Evolutionary conservation across 2,797 vertebrate species (phyloP).

Genomic region (Enteromius radiatus): DNA sequence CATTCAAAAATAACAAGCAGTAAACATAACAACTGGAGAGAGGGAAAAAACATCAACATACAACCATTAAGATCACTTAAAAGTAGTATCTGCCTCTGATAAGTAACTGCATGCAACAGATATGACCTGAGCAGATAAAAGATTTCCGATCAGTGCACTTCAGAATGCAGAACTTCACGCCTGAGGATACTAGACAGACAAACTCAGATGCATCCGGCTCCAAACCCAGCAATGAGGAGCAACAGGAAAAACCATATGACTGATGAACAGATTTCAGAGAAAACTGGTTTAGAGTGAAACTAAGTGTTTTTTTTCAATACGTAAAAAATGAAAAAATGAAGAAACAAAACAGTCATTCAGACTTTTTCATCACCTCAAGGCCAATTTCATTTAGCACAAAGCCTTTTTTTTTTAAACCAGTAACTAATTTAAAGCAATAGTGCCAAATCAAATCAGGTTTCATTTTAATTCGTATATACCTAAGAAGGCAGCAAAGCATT

Average conservation of each 20-base stretch:
- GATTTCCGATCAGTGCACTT: neutral
- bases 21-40: neutral
- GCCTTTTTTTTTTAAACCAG: conserved; percentile 6
- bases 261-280: neutral
- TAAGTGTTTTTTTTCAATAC: conserved; percentile 1
- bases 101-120: neutral
- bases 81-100: neutral
- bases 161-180: conserved; percentile 27
- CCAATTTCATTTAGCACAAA: neutral
- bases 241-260: conserved; percentile 45
- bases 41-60: neutral
- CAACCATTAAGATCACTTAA: neutral
- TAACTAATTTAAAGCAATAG: neutral
- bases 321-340: conserved; percentile 9
- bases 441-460: conserved; percentile 1
- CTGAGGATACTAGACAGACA: conserved; percentile 11
- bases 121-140: neutral
- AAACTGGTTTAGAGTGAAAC: conserved; percentile 44
- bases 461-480: neutral
- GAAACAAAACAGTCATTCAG: conserved; percentile 12
- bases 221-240: conserved; percentile 42
- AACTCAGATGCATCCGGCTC: conserved; percentile 8
- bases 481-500: neutral
- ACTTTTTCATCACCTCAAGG: conserved; percentile 24
- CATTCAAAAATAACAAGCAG: neutral